Evolutionary conservation across 2,888 invertebrate species (phyloP).

Genomic region (Rhaphigaster nebulosa): DNA sequence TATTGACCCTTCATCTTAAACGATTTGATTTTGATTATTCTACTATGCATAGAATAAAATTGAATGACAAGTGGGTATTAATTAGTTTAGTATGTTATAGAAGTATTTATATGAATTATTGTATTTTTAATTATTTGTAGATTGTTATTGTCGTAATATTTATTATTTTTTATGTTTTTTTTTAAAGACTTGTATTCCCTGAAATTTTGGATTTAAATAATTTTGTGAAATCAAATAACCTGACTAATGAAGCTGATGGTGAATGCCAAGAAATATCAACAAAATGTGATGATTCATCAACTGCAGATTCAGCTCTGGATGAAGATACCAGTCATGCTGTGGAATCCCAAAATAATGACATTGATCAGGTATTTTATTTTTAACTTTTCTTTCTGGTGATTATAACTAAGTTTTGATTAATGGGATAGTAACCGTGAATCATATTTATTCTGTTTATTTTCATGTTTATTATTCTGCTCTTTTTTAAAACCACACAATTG

Average conservation of each 20-base stretch:
- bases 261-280: slow-evolving; percentile 70
- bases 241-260: slow-evolving; percentile 67
- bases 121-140: neutral
- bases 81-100: neutral
- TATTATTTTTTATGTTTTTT: slow-evolving; percentile 57
- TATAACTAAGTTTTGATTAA: neutral
- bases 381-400: neutral
- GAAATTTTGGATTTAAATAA: slow-evolving; percentile 83
- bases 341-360: slow-evolving; percentile 58
- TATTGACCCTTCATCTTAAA: slow-evolving; percentile 88
- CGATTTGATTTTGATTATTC: slow-evolving; percentile 91
- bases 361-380: slow-evolving; percentile 59
- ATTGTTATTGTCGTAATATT: neutral
- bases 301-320: slow-evolving; percentile 78
- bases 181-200: slow-evolving; percentile 84
- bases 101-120: neutral
- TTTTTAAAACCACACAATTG: too few species aligned
- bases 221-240: slow-evolving; percentile 72
- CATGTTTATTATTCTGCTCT: too few species aligned
- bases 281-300: slow-evolving; percentile 77
- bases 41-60: slow-evolving; percentile 86
- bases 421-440: neutral
- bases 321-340: slow-evolving; percentile 71
- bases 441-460: neutral
- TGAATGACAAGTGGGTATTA: slow-evolving; percentile 83